Evolutionary conservation across 2,797 vertebrate species (phyloP), one percentile per base, ranked within the genome.

Genomic region (Acipenser oxyrinchus): DNA sequence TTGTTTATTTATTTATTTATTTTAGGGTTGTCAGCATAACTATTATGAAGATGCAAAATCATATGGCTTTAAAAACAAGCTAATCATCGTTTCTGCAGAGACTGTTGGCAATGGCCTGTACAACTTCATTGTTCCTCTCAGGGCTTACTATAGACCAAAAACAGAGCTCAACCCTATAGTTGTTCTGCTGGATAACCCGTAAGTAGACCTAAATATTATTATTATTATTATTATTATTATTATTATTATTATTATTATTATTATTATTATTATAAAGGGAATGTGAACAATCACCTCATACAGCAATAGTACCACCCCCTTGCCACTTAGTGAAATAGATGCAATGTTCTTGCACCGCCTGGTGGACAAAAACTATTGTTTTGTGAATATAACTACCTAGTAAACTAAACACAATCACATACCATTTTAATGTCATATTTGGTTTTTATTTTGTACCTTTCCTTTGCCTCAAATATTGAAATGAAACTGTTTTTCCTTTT

Each of bases 41-140:
- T 96, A 91, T 78, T 95, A 92, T 65, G 94, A 96, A 81, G 96
- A 99, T 10, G 96, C 96, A 74, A 97, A 97, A 84, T 94, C 95
- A 8, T 98, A 99, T 66, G 93, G 94, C 78, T 99, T 99, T 86
- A 95, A 94, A 88, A 98, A 97, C 83, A 97, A 97, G 83, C 80
- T 99, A 80, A 99, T 99, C 73, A 98, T 99, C 75, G 96, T 99
- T 79, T 96, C 96, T 69, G 96, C 96, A 60, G 96, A 99, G 84
- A 98, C 88, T 51, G 96, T 95, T 66, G 96, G 96, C 73, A 99
- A 99, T 67, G 96, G 96, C 68, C 87, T 99, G 64, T 98, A 98
- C 83, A 98, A 98, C 82, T 99, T 99, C 74, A 95, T 98, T 60
- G 95, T 98, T 74, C 96, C 96, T 62, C 92, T 99, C 74, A 88